These are phyloP conservation scores for Agonopterix subpropinquella DNA, from an alignment of 2,888 invertebrate species.

Conservation along the genomic window DNA sequence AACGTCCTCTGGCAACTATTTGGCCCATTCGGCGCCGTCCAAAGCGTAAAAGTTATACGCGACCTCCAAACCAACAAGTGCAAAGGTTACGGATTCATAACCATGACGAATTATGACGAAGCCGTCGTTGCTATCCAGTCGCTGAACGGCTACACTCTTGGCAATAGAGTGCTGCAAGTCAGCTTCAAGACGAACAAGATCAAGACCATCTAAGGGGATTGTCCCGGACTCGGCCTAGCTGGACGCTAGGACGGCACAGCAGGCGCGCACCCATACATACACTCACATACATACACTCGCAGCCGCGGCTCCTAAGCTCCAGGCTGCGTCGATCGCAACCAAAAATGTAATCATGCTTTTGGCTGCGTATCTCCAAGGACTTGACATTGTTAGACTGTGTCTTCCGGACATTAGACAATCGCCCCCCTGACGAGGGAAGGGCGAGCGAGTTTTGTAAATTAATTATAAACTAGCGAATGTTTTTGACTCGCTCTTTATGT, in stretches of 20 bases:
- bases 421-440: constrained; percentile 5
- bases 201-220: constrained; percentile 79
- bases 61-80: constrained; percentile 95
- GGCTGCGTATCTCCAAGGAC: constrained; percentile 19
- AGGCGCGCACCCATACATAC: constrained; percentile 71
- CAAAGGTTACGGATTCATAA: constrained; percentile 96
- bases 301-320: neutral
- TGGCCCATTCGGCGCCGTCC: constrained; percentile 95
- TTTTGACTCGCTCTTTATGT: constrained; percentile 38
- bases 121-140: constrained; percentile 94
- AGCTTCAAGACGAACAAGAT: constrained; percentile 93
- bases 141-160: constrained; percentile 93
- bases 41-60: constrained; percentile 94
- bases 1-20: constrained; percentile 97
- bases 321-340: constrained; percentile 12
- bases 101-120: constrained; percentile 97
- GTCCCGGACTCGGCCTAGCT: constrained; percentile 51
- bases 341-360: constrained; percentile 13
- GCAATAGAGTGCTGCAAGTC: constrained; percentile 93
- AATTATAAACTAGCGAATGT: constrained; percentile 50
- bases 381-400: constrained; percentile 23
- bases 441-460: constrained; percentile 42
- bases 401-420: constrained; percentile 26
- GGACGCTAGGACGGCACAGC: constrained; percentile 72
- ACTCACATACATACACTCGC: constrained; percentile 14